Percentiles rank a stretch among this genome's conserved stretches.
Evolutionary conservation across 2,113 vertebrate species (phyloP).

Genomic region (Alexandromys fortis): DNA sequence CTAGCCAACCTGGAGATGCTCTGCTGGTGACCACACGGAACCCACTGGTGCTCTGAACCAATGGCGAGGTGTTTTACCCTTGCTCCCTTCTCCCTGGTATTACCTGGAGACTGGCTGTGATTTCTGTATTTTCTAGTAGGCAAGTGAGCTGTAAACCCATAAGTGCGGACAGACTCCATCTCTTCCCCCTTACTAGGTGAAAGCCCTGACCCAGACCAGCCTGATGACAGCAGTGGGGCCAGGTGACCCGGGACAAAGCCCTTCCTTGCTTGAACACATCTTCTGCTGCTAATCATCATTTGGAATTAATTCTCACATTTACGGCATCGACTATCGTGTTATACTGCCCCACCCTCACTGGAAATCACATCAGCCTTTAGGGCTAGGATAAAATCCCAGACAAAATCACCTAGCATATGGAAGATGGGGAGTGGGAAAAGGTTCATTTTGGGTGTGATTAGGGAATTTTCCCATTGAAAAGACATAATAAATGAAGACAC

Average conservation of each 20-base stretch:
- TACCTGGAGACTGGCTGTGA: not conserved
- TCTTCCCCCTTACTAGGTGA: conserved; percentile 46
- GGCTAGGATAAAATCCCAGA: not conserved
- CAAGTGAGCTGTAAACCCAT: not conserved
- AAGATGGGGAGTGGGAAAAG: not conserved
- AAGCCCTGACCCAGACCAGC: conserved; percentile 19
- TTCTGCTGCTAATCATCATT: conserved; percentile 10
- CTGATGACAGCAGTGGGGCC: conserved; percentile 5
- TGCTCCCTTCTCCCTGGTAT: not conserved
- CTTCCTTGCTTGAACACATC: not conserved
- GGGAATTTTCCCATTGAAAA: not conserved
- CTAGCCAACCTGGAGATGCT: not conserved
- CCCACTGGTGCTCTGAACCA: not conserved
- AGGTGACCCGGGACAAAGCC: not conserved
- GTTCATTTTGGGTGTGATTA: not conserved
- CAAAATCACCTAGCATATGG: not conserved
- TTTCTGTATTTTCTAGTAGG: not conserved
- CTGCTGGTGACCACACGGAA: not conserved
- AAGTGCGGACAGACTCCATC: conserved; percentile 24
- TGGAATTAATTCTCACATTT: conserved; percentile 28
- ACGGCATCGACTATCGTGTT: not conserved
- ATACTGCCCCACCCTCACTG: not conserved
- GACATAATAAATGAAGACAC: not conserved
- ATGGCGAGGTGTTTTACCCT: not conserved
- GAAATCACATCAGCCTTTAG: not conserved